Evolutionary conservation across 2,113 vertebrate genomes (phyloP), one percentile per base, ranked within the genome.

Genomic region (Ursus arctos): DNA sequence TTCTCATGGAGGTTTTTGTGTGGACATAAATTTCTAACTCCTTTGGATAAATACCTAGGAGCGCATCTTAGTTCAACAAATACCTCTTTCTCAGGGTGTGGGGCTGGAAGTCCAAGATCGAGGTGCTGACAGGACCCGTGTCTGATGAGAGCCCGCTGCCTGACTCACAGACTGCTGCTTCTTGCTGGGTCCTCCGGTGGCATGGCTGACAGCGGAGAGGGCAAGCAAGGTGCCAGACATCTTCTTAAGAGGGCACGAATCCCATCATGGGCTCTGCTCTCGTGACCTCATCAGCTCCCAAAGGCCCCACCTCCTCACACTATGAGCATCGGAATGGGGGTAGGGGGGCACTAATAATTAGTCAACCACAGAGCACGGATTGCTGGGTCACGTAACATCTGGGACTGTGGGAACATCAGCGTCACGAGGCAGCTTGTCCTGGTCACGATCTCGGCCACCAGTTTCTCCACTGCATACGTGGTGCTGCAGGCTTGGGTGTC

Each of bases 291-390:
- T 2, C 26, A 4, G 76, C 40, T 57, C 61, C 76, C 24, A 7
- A 7, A 15, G 24, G 24, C 24, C 59, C 11, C 47, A 6, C 7
- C 76, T 40, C 76, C 76, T 67, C 18, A 21, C 59, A 31, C 47
- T 36, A 7, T 55, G 76, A 33, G 63, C 10, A 31, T 1, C 9
- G 61, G 55, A 40, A 7, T 1, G n/a, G 43, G 31, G 61, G 47
- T 4, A 10, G 40, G 36, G 8, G 18, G 36, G 7, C 79, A 22
- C 7, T 40, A 12, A 26, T 21, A 8, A 51, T 63, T 43, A 63
- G 31, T 49, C 4, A 1, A n/a, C 4, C 4, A 31, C 72, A 12
- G 22, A 12, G 31, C 57, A 24, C 0, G 28, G 28, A 28, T 1
- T 22, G 59, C 61, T 1, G 28, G 74, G 21, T 26, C 16, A 2